Evolutionary conservation across 2,888 invertebrate species (phyloP), one percentile per base, ranked within the genome.

Genomic region (Zonitis immaculata): DNA sequence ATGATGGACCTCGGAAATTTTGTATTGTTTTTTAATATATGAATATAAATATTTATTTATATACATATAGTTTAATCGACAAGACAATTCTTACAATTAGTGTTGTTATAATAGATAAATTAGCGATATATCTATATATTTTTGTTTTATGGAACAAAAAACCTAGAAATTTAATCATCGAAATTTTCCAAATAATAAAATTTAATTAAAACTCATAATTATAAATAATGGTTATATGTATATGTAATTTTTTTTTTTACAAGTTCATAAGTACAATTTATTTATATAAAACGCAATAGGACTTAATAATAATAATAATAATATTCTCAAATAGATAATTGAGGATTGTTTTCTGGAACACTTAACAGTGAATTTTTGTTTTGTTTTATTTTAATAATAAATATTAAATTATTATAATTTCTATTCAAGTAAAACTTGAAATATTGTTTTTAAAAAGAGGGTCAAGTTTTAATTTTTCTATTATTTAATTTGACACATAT

Each of bases 221-320:
- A 35, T 35, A 35, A 35, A 35, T n/a, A n/a, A n/a, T n/a, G n/a
- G n/a, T n/a, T n/a, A n/a, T n/a, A n/a, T n/a, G n/a, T n/a, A n/a
- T n/a, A n/a, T n/a, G n/a, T n/a, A n/a, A n/a, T n/a, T n/a, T n/a
- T n/a, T n/a, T n/a, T 16, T 16, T 16, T 35, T 35, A 16, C 35
- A 35, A 35, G 35, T 35, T 35, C 35, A 35, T 16, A 35, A 35
- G 35, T 35, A 35, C 35, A 35, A 35, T 35, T 35, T n/a, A n/a
- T n/a, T n/a, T n/a, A n/a, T n/a, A n/a, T n/a, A n/a, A n/a, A n/a
- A n/a, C n/a, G n/a, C n/a, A n/a, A n/a, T n/a, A n/a, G n/a, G n/a
- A n/a, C n/a, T n/a, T n/a, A n/a, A n/a, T n/a, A n/a, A n/a, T n/a
- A n/a, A n/a, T n/a, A n/a, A n/a, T n/a, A n/a, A n/a, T n/a, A n/a